Conservation (phyloP, 2,797 vertebrate species). For the Leptoclinus maculatus region DNA sequence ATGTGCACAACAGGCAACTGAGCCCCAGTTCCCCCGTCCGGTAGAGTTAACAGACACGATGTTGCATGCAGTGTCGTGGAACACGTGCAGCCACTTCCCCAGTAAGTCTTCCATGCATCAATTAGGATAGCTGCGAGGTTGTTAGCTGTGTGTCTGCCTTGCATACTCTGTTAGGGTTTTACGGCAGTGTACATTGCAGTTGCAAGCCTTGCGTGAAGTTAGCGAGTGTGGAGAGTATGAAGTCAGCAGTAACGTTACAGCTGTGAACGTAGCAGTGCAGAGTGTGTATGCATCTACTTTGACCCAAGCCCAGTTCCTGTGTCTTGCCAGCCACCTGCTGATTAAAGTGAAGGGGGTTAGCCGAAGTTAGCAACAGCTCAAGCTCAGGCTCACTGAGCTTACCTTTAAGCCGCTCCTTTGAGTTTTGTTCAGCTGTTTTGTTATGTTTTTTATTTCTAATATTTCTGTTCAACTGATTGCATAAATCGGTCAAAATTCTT, state of each 20-base stretch:
- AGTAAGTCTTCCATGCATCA: background rate
- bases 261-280: background rate
- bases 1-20: background rate
- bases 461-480: background rate
- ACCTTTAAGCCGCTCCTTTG: background rate
- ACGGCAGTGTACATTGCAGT: too few species aligned
- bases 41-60: background rate
- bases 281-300: background rate
- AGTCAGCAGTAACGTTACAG: background rate
- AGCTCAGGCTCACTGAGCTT: background rate
- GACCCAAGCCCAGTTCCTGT: background rate
- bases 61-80: background rate
- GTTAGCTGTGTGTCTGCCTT: background rate
- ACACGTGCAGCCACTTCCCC: background rate
- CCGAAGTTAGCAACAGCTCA: background rate
- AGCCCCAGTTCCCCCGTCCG: background rate
- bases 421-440: background rate
- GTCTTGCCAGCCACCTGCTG: background rate
- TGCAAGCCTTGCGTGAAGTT: too few species aligned
- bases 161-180: background rate
- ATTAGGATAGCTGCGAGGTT: background rate
- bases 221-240: background rate
- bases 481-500: background rate
- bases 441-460: background rate
- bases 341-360: background rate